These are phyloP conservation scores for Rhineura floridana DNA, from an alignment of 2,113 vertebrate species.

Conservation along the genomic window DNA sequence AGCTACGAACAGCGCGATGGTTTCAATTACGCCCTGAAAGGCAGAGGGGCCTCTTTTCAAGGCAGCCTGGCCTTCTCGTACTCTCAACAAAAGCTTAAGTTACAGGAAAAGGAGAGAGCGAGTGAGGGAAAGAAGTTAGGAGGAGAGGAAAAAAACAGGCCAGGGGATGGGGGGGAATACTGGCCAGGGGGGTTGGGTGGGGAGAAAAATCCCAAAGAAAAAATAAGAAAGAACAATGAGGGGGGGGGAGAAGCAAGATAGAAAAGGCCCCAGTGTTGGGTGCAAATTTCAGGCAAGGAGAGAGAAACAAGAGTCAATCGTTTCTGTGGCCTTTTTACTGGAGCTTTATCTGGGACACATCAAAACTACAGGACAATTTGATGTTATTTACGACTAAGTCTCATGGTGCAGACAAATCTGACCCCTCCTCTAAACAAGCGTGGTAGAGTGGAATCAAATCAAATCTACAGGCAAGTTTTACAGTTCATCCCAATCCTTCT, in stretches of 20 bases:
- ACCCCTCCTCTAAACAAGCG: neutral
- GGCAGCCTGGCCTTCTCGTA: constrained; percentile 69
- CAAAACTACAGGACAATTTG: neutral
- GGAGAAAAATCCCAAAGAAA: neutral
- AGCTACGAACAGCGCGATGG: constrained; percentile 69
- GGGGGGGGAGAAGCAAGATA: neutral
- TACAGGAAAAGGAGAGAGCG: constrained; percentile 76
- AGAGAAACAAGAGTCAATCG: neutral
- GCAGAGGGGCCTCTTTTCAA: constrained; percentile 77
- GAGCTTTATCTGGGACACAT: neutral
- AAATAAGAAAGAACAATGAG: neutral
- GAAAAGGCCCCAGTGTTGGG: neutral
- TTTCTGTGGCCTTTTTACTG: neutral
- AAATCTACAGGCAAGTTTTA: neutral
- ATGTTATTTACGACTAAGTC: constrained; percentile 8
- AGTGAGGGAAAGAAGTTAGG: constrained; percentile 49
- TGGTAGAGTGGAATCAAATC: neutral
- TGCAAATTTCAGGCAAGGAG: neutral
- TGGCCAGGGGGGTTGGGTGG: neutral
- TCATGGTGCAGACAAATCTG: neutral
- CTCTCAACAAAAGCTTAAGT: constrained; percentile 79
- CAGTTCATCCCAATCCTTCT: neutral
- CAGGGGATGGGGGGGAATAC: neutral
- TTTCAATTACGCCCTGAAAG: constrained; percentile 82
- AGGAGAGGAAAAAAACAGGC: constrained; percentile 1